phyloP scores from a whole-genome alignment of 2,888 invertebrate species.

The Biston stratarius region DNA sequence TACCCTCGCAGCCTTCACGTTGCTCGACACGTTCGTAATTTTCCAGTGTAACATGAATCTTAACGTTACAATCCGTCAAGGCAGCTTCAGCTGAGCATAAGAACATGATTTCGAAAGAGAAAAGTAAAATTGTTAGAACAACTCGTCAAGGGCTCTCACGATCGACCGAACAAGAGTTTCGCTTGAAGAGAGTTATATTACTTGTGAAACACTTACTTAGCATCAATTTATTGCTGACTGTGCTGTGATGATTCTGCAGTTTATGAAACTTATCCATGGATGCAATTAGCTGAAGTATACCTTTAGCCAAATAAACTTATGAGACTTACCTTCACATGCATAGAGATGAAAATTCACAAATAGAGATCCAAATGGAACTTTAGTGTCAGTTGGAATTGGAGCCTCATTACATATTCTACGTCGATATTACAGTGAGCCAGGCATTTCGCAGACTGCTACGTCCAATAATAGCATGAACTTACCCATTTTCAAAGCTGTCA shows the following conservation, averaged over 20 bases:
- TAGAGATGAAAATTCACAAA: not conserved
- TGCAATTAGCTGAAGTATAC: not conserved
- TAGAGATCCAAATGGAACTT: not conserved
- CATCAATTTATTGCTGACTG: not conserved
- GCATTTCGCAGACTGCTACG: not conserved
- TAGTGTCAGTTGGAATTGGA: not conserved
- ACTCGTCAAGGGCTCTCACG: not conserved
- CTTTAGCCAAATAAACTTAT: not conserved
- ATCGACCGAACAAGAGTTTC: constrained; percentile 18
- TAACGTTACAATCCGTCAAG: constrained; percentile 1
- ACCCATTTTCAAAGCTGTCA: not conserved
- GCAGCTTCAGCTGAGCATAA: not conserved
- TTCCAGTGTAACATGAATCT: too few relatives aligned
- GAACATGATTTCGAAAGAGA: not conserved
- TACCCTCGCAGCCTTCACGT: too few relatives aligned
- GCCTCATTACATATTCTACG: not conserved
- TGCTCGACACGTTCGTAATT: too few relatives aligned
- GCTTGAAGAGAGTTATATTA: not conserved
- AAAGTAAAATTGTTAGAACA: not conserved
- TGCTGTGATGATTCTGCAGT: not conserved
- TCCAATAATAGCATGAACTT: not conserved
- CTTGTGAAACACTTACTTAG: not conserved
- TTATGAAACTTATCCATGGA: not conserved
- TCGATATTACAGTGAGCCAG: not conserved
- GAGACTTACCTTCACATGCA: not conserved